Evolutionary conservation across 2,113 vertebrate genomes (phyloP).

Genomic region (Cryptoleucopteryx plumbea): DNA sequence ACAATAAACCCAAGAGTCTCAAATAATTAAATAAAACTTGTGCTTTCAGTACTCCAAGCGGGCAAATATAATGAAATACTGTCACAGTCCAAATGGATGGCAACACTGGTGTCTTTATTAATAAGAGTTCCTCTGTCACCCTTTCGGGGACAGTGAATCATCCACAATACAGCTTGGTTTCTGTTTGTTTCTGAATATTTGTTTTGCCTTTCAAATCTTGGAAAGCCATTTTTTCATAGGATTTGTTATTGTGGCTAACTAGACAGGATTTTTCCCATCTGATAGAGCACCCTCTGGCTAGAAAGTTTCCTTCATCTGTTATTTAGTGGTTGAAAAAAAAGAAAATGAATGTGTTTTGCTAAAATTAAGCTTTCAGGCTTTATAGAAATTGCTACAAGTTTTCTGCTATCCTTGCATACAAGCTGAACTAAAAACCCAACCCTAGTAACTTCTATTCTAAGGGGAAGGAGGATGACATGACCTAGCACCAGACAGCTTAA

Average conservation of each 20-base stretch:
- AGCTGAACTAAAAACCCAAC: background rate
- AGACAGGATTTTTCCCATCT: too few relatives aligned
- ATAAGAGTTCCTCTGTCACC: background rate
- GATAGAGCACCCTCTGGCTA: background rate
- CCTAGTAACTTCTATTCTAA: background rate
- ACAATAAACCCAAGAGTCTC: background rate
- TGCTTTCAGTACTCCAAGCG: background rate
- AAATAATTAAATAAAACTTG: background rate
- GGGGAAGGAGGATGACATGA: background rate
- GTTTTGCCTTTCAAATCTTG: background rate
- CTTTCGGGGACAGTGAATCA: background rate
- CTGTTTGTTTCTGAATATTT: background rate
- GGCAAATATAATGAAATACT: background rate
- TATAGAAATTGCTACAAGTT: background rate
- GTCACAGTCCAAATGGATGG: background rate
- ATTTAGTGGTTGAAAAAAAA: background rate
- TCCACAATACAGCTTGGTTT: background rate
- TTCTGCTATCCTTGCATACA: background rate
- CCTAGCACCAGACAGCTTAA: background rate
- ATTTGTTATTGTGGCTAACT: background rate
- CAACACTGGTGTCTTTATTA: background rate
- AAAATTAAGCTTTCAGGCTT: background rate
- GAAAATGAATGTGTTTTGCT: background rate
- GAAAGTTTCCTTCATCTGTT: background rate
- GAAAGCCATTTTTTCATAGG: background rate